Percentiles rank a stretch among this genome's conserved stretches.
phyloP scores from a whole-genome alignment of 2,888 invertebrate species.

The Tholera decimalis region DNA sequence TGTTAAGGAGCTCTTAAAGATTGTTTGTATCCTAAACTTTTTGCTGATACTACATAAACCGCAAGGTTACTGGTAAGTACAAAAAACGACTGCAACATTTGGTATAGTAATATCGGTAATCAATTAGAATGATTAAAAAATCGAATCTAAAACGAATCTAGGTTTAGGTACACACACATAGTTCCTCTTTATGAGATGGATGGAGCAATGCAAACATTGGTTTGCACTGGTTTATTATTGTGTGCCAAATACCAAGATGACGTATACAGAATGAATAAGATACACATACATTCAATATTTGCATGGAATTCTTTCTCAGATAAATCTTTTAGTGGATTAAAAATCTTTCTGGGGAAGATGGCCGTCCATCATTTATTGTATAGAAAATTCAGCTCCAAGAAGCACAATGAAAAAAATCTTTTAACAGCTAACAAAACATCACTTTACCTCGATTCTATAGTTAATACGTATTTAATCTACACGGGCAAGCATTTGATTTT shows the following conservation, averaged over 20 bases:
- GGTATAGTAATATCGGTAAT: constrained; percentile 1
- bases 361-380: constrained; percentile 4
- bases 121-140: constrained; percentile 14
- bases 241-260: constrained; percentile 58
- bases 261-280: constrained; percentile 30
- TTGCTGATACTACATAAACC: constrained; percentile 1
- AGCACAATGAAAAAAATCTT: background rate
- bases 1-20: constrained; percentile 1
- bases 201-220: constrained; percentile 45
- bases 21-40: constrained; percentile 23
- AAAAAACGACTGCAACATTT: constrained; percentile 10
- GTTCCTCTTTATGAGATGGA: constrained; percentile 28
- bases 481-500: constrained; percentile 7
- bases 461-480: constrained; percentile 13
- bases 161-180: constrained; percentile 7
- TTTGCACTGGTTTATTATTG: constrained; percentile 55
- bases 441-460: constrained; percentile 5
- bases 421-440: constrained; percentile 3
- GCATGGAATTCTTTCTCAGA: constrained; percentile 20
- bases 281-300: constrained; percentile 46
- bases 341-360: constrained; percentile 10
- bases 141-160: constrained; percentile 14
- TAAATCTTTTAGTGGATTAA: constrained; percentile 20
- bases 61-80: constrained; percentile 18
- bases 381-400: constrained; percentile 13